Evolutionary conservation across 1,140 invertebrate genomes (phyloP).

Genomic region (Bombus fervidus): DNA sequence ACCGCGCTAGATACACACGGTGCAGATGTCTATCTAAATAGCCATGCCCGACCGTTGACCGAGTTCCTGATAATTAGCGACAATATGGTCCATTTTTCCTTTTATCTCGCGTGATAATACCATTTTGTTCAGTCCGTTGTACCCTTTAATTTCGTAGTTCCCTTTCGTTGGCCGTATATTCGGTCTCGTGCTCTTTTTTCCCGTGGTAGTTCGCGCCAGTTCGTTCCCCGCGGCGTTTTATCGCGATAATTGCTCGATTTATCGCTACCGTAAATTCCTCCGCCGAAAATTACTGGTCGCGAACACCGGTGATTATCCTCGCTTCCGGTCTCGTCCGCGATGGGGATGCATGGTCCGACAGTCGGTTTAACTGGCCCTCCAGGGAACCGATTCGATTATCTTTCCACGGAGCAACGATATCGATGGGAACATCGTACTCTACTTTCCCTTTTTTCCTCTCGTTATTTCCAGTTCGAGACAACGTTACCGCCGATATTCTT

Average conservation of each 20-base stretch:
- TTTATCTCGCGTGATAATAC: constrained; percentile 41
- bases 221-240: constrained; percentile 21
- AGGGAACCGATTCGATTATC: constrained; percentile 18
- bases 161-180: not conserved
- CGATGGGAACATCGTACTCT: not conserved
- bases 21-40: constrained; percentile 53
- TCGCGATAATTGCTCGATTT: constrained; percentile 67
- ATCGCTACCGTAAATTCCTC: constrained; percentile 53
- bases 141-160: not conserved
- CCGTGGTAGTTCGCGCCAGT: not conserved
- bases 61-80: constrained; percentile 52
- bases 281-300: constrained; percentile 36
- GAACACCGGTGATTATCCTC: constrained; percentile 7
- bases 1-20: not conserved
- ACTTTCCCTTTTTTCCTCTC: not conserved
- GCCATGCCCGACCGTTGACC: not conserved
- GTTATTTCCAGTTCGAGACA: not conserved
- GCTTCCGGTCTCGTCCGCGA: constrained; percentile 9
- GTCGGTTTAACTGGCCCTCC: constrained; percentile 18
- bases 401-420: not conserved
- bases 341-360: constrained; percentile 15
- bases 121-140: not conserved
- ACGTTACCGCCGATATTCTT: not conserved
- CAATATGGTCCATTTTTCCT: constrained; percentile 35
- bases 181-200: not conserved